Conservation (phyloP, 2,888 invertebrate genomes). For the Deroplatys truncata region DNA sequence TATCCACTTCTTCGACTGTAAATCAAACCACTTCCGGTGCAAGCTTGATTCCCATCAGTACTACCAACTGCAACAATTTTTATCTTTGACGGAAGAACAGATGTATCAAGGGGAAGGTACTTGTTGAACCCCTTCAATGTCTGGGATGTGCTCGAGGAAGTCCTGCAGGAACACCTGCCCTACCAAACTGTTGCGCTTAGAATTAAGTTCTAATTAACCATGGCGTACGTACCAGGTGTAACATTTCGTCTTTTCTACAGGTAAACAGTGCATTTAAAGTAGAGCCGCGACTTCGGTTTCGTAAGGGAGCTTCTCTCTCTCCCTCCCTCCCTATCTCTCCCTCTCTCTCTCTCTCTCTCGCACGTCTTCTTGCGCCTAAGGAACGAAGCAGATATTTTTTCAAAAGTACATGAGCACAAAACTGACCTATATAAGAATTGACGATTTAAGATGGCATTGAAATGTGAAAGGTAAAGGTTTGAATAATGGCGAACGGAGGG, state of each 20-base stretch:
- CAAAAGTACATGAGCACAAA: no score
- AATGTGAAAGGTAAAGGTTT: no score
- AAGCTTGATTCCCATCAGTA: background rate
- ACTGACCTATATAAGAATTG: no score
- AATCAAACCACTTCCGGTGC: background rate
- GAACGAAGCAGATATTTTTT: no score
- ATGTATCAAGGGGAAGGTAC: background rate
- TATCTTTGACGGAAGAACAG: background rate
- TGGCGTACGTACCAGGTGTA: background rate
- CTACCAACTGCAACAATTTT: background rate
- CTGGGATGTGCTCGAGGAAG: background rate
- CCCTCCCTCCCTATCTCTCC: no score
- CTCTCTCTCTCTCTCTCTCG: no score
- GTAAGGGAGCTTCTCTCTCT: no score
- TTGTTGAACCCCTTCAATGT: background rate
- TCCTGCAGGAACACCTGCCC: background rate
- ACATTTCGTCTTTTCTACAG: background rate
- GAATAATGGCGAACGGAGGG: no score
- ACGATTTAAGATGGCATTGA: no score
- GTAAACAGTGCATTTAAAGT: background rate
- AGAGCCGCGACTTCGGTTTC: no score
- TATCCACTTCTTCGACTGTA: background rate
- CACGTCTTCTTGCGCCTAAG: no score
- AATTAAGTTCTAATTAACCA: background rate
- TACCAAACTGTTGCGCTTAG: background rate